These are phyloP conservation scores for Oryctolagus cuniculus DNA, from an alignment of 2,113 vertebrate genomes.

Conservation along the genomic window mOryCun1.1 NC_091437.1:8417001-8417500, in stretches of 20 bases:
- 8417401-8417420: background rate
- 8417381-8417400: background rate
- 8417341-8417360: background rate
- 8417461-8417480: background rate
- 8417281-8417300: background rate
- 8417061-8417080: background rate
- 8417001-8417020: background rate
- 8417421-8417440: background rate
- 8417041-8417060: background rate
- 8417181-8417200: no score
- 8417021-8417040: background rate
- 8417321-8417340: background rate
- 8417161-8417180: background rate
- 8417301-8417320: background rate
- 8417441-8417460: background rate
- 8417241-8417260: background rate
- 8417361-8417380: background rate
- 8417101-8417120: background rate
- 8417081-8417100: background rate
- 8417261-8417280: background rate
- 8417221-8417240: background rate
- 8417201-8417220: accelerated
- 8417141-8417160: background rate
- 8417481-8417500: background rate
- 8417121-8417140: background rate